A percentile compares a stretch with the other conserved stretches of the same genome.
phyloP scores from a whole-genome alignment of 2,888 invertebrate genomes.

The Cloeon dipterum region DNA sequence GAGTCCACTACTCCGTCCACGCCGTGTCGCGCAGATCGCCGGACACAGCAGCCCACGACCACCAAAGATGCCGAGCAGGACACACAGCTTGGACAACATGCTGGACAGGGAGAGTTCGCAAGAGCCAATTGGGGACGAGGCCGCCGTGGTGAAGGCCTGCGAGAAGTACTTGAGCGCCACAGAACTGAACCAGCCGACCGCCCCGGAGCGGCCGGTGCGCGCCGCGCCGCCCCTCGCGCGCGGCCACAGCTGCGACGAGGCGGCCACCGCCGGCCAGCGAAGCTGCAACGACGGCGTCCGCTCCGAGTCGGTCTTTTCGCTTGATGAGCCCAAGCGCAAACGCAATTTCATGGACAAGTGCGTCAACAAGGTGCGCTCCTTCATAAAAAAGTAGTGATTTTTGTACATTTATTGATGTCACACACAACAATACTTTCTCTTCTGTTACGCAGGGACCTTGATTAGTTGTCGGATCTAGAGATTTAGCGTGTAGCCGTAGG shows the following conservation, averaged over 20 bases:
- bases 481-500: no score
- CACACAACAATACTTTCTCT: no score
- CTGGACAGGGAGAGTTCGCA: constrained; percentile 19
- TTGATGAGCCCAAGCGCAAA: constrained; percentile 39
- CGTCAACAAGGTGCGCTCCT: constrained; percentile 59
- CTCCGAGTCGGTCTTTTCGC: constrained; percentile 25
- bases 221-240: constrained; percentile 3
- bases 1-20: constrained; percentile 10
- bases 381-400: constrained; percentile 28
- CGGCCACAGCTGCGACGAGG: constrained; percentile 8
- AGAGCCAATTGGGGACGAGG: constrained; percentile 2
- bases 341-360: constrained; percentile 69
- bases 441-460: no score
- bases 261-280: constrained; percentile 4
- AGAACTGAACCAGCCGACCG: constrained; percentile 4
- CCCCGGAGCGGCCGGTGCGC: constrained; percentile 1
- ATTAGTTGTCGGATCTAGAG: no score
- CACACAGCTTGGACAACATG: constrained; percentile 38
- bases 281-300: neutral
- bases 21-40: constrained; percentile 5
- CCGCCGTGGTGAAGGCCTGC: constrained; percentile 8
- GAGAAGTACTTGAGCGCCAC: constrained; percentile 9
- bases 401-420: no score
- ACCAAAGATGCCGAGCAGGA: constrained; percentile 23
- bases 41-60: constrained; percentile 7